Conservation (phyloP, 2,888 invertebrate genomes). For the Brachypalpus laphriformis region DNA sequence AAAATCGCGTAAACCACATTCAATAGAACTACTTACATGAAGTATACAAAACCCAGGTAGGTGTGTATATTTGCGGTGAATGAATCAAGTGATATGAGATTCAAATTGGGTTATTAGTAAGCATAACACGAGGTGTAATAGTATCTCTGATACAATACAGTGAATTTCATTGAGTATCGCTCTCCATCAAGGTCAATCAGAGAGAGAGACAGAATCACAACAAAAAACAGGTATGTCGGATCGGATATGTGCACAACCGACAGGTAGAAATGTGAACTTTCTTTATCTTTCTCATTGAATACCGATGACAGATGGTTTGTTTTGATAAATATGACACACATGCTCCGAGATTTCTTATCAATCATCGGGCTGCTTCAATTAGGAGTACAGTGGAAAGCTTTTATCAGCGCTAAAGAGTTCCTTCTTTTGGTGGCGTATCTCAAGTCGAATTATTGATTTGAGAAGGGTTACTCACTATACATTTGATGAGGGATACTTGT, state of each 20-base stretch:
- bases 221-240: background rate
- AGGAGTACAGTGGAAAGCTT: background rate
- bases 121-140: background rate
- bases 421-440: background rate
- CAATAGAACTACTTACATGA: background rate
- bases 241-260: background rate
- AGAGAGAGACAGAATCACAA: background rate
- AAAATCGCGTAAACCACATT: background rate
- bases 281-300: background rate
- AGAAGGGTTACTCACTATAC: background rate
- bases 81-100: background rate
- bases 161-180: constrained; percentile 13
- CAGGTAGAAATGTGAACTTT: constrained; percentile 14
- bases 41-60: background rate
- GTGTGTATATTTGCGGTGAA: constrained; percentile 10
- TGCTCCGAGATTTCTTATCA: background rate
- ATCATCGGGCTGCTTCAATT: background rate
- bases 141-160: background rate
- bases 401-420: background rate
- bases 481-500: background rate
- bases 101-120: constrained; percentile 2
- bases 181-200: constrained; percentile 31
- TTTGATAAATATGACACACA: background rate
- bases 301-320: background rate
- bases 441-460: background rate